Percentiles rank a stretch among this genome's conserved stretches.
Evolutionary conservation across 1,140 invertebrate genomes (phyloP).

Genomic region (Drosophila sucinea): DNA sequence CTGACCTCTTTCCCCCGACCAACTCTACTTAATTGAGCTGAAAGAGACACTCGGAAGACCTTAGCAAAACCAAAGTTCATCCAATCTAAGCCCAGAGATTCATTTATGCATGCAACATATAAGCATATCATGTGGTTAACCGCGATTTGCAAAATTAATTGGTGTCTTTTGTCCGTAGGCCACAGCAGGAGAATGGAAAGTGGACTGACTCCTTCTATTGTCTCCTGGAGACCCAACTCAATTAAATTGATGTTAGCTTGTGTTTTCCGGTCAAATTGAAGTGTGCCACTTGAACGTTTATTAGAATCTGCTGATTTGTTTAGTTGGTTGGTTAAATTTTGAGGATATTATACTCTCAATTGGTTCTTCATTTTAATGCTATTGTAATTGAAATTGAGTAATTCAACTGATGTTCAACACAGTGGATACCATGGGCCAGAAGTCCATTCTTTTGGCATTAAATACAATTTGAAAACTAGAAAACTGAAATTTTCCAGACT

Average conservation of each 20-base stretch:
- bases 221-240: slow-evolving; percentile 16
- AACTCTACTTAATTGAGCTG: slow-evolving; percentile 54
- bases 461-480: too few species aligned
- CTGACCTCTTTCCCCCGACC: slow-evolving; percentile 4
- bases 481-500: too few species aligned
- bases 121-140: slow-evolving; percentile 63
- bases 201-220: not conserved
- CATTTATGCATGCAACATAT: slow-evolving; percentile 27
- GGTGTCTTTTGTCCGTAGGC: slow-evolving; percentile 41
- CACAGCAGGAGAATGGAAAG: not conserved
- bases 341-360: not conserved
- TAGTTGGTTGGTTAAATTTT: slow-evolving; percentile 15
- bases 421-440: too few species aligned
- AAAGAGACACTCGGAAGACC: slow-evolving; percentile 14
- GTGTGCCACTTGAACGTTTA: slow-evolving; percentile 32
- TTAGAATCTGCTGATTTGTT: slow-evolving; percentile 37
- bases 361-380: not conserved
- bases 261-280: slow-evolving; percentile 24
- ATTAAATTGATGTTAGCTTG: slow-evolving; percentile 31
- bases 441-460: too few species aligned
- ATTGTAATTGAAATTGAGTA: not conserved
- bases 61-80: not conserved
- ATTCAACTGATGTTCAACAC: too few species aligned
- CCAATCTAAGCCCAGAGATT: slow-evolving; percentile 55
- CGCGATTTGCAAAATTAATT: slow-evolving; percentile 75